phyloP scores from a whole-genome alignment of 1,140 invertebrate species.

The Ylistrum balloti region DNA sequence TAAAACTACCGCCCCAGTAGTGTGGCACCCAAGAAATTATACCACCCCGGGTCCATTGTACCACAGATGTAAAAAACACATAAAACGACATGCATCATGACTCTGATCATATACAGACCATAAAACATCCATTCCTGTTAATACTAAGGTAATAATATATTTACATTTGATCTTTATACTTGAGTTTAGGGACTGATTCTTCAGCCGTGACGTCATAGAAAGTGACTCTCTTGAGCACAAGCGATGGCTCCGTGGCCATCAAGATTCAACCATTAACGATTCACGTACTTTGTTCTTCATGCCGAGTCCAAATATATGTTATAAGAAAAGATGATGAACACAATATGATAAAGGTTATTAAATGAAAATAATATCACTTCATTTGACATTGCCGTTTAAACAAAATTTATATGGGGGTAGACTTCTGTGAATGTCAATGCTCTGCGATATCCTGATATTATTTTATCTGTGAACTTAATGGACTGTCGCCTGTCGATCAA shows the following conservation, averaged over 20 bases:
- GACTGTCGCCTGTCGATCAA: not conserved
- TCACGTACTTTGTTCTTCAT: not conserved
- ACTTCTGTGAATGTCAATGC: not conserved
- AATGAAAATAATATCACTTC: no score
- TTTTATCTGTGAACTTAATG: not conserved
- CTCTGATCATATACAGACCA: not conserved
- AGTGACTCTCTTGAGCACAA: not conserved
- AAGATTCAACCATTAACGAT: not conserved
- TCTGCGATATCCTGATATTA: not conserved
- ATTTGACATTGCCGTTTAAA: not conserved
- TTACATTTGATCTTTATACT: not conserved
- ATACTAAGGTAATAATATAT: constrained; percentile 2
- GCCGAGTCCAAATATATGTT: not conserved
- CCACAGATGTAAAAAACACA: not conserved
- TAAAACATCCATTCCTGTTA: constrained; percentile 19
- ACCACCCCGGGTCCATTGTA: not conserved
- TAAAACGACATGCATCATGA: constrained; percentile 11
- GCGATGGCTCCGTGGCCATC: not conserved
- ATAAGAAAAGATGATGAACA: not conserved
- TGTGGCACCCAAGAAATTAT: not conserved
- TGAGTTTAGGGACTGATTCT: not conserved
- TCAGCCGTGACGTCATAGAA: not conserved
- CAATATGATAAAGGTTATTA: not conserved
- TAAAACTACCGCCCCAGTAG: not conserved
- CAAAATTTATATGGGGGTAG: not conserved